phyloP scores from a whole-genome alignment of 2,888 invertebrate genomes.

The Trachelus tabidus region DNA sequence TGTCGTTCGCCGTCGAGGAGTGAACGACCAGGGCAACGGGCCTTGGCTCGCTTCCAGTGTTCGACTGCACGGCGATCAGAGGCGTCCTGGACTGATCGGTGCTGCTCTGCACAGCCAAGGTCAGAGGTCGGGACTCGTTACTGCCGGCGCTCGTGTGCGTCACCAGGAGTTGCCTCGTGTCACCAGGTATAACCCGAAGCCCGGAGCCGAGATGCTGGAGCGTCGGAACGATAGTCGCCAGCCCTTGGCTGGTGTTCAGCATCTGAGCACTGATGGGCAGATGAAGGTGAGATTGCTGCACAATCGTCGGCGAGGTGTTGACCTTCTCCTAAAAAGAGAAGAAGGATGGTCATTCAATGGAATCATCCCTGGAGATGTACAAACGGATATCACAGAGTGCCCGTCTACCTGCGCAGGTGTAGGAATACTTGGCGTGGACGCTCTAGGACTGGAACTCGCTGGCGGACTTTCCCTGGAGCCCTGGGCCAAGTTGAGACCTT shows the following conservation, averaged over 20 bases:
- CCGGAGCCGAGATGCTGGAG: conserved; percentile 61
- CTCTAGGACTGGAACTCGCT: conserved; percentile 58
- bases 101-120: conserved; percentile 53
- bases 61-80: conserved; percentile 48
- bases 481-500: conserved; percentile 60
- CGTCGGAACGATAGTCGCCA: conserved; percentile 62
- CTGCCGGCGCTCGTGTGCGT: conserved; percentile 53
- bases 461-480: conserved; percentile 62
- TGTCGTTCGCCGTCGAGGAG: conserved; percentile 61
- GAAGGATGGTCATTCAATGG: neutral
- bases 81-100: conserved; percentile 52
- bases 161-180: conserved; percentile 59
- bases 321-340: conserved; percentile 51
- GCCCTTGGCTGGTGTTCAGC: conserved; percentile 60
- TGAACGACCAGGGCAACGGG: conserved; percentile 63
- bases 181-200: conserved; percentile 60
- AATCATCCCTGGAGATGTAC: neutral
- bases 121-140: conserved; percentile 56
- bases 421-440: conserved; percentile 59
- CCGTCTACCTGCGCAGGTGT: conserved; percentile 58
- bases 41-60: conserved; percentile 58
- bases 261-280: conserved; percentile 61
- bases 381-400: neutral
- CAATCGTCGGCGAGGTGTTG: conserved; percentile 45
- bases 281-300: conserved; percentile 56